Base-by-base conservation (phyloP, 2,113 vertebrate genomes). In the Hemiscyllium ocellatum region DNA sequence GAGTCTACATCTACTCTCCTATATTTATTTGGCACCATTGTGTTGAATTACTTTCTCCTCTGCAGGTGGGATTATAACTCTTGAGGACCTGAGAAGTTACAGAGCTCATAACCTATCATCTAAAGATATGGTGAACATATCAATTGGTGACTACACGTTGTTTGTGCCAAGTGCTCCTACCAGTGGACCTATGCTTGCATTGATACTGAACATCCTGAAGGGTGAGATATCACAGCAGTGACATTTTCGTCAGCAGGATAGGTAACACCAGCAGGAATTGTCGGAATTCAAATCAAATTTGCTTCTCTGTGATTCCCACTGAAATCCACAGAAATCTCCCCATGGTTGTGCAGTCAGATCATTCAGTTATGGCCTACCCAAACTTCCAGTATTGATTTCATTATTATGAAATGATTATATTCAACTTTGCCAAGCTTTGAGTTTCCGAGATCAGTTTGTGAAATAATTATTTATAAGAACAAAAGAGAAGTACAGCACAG, bases 171-270 rank as follows among this genome's bases (percentile, higher is more conserved):
- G 96, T 0, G 98, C 98, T 52, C 99, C 99, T 0, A 97, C 98
- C 95, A 99, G 99, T 0, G 99, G 99, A 78, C 98, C 98, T 0
- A 98, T 99, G 96, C 98, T 99, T 52, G 97, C 97, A 0, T 98
- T 99, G 96, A 98, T 99, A 96, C 97, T 99, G 96, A 98, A 99
- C 97, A 98, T 99, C 95, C 96, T 99, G 96, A 98, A 98, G 96
- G 98, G 99, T 99, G 76, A 95, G 94, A 26, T 66, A 61, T 61
- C 37, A 83, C 3, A 22, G 80, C 4, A 4, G 0, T 47, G 37
- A 22, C 17, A 3, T 83, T 47, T 19, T 47, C 5, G 19, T n/a
- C 10, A 80, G 76, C 33, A 15, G 12, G n/a, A 13, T 80, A 0
- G 76, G 33, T 80, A 17, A n/a, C 72, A n/a, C 8, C 72, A 76